Conservation (phyloP, 2,113 vertebrate species). For the Syrrhaptes paradoxus region DNA sequence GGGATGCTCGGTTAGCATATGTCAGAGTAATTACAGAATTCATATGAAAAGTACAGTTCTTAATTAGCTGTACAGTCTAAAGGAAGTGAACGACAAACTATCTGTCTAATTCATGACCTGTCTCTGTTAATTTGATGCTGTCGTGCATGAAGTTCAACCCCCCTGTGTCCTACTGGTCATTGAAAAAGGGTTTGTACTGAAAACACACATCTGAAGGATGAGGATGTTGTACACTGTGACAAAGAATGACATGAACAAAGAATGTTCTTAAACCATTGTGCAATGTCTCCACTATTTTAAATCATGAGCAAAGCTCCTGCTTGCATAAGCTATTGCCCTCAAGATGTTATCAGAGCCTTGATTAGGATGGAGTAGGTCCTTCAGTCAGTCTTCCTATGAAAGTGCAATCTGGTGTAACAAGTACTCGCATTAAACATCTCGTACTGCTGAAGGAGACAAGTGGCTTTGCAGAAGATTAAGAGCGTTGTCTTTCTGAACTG, state of each 20-base stretch:
- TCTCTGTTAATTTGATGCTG: conserved; percentile 42
- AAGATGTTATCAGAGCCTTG: neutral
- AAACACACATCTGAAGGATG: neutral
- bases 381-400: neutral
- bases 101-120: conserved; percentile 40
- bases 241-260: neutral
- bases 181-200: neutral
- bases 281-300: neutral
- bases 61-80: conserved; percentile 42
- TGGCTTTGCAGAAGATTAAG: neutral
- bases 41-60: neutral
- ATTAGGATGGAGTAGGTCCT: neutral
- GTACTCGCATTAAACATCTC: neutral
- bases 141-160: conserved; percentile 41
- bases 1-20: conserved; percentile 40
- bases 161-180: neutral
- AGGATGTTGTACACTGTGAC: neutral
- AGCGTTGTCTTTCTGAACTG: neutral
- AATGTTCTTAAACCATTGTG: neutral
- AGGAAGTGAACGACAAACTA: conserved; percentile 45
- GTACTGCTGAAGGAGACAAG: neutral
- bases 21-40: conserved; percentile 53
- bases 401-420: neutral
- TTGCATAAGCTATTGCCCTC: neutral
- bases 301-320: neutral